These are phyloP conservation scores for Apotomis betuletana DNA, from an alignment of 2,888 invertebrate genomes.

Conservation along the genomic window DNA sequence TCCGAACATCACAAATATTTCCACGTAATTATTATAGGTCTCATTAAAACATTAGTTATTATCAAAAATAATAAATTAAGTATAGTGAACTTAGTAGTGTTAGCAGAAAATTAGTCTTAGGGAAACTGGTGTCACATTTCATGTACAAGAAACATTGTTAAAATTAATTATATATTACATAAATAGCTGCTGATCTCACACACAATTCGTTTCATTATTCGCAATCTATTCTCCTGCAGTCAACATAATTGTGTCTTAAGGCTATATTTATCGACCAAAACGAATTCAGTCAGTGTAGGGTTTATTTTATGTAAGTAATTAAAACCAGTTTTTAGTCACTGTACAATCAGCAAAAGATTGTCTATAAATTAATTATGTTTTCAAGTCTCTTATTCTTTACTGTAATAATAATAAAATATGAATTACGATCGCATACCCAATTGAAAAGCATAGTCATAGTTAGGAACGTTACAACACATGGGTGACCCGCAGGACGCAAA, in stretches of 20 bases:
- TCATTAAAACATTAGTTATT: constrained; percentile 42
- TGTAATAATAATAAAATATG: no score
- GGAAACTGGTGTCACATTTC: constrained; percentile 18
- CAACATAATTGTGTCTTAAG: constrained; percentile 1
- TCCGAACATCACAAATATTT: constrained; percentile 73
- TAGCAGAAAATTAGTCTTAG: constrained; percentile 23
- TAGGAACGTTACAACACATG: no score
- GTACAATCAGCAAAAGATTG: no score
- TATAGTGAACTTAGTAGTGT: constrained; percentile 17
- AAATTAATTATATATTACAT: constrained; percentile 20
- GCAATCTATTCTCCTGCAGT: constrained; percentile 1
- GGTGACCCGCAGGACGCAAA: no score
- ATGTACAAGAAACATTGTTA: constrained; percentile 15
- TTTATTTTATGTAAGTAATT: no score
- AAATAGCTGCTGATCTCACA: constrained; percentile 41
- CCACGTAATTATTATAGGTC: constrained; percentile 58
- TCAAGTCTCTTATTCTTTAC: no score
- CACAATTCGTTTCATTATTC: constrained; percentile 24
- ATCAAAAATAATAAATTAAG: constrained; percentile 40
- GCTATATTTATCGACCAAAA: background rate
- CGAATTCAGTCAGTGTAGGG: no score
- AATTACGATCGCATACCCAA: no score
- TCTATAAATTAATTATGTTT: no score
- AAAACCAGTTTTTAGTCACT: no score
- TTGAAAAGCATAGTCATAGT: no score